phyloP scores from a whole-genome alignment of 2,797 vertebrate genomes.

The Acanthurus tractus region DNA sequence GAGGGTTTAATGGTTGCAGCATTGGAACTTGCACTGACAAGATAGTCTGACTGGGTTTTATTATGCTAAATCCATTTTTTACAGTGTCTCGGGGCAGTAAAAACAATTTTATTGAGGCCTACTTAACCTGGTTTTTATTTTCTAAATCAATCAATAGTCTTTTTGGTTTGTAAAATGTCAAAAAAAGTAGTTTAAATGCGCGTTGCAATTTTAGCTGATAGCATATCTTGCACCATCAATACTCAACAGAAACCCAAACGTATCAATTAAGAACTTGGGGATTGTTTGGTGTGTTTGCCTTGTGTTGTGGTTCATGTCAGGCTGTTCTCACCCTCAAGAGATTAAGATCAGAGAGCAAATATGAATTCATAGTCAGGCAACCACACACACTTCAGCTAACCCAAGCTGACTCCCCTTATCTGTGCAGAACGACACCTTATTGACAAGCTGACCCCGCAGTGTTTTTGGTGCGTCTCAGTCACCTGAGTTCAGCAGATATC shows the following conservation, averaged over 20 bases:
- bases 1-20: too few species aligned
- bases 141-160: not conserved
- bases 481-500: slow-evolving; percentile 31
- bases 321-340: not conserved
- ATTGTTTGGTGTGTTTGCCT: not conserved
- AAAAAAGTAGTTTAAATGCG: not conserved
- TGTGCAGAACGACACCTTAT: not conserved
- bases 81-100: not conserved
- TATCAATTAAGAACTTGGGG: not conserved
- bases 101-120: not conserved
- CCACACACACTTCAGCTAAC: not conserved
- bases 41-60: not conserved
- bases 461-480: slow-evolving; percentile 3
- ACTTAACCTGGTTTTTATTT: not conserved
- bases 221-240: not conserved
- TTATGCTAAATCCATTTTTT: not conserved
- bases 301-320: not conserved
- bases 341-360: not conserved
- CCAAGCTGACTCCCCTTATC: not conserved
- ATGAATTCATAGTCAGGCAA: not conserved
- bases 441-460: slow-evolving; percentile 8
- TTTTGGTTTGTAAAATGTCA: not conserved
- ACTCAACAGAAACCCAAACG: not conserved
- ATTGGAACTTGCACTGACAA: too few species aligned
- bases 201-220: too few species aligned